Conservation (phyloP, 1,140 invertebrate species). For the Drosophila suzukii region DNA sequence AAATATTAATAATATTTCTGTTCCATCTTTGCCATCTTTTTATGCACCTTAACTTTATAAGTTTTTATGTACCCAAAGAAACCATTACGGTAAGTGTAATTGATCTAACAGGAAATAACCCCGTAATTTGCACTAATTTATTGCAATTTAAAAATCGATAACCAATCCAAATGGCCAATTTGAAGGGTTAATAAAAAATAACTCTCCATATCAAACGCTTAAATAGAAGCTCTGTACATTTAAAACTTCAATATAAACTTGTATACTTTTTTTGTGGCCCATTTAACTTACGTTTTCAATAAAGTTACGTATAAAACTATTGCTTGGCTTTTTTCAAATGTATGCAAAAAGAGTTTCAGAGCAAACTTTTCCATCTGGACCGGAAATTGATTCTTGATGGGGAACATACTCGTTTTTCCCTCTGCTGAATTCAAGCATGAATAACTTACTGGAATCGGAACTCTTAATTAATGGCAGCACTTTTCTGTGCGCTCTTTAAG, state of each 20-base stretch:
- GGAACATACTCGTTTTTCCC: neutral
- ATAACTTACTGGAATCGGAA: constrained; percentile 23
- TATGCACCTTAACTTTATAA: too few relatives aligned
- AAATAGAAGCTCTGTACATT: neutral
- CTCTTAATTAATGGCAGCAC: constrained; percentile 31
- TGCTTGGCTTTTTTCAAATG: neutral
- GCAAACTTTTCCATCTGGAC: neutral
- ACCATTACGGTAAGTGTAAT: neutral
- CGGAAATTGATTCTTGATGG: constrained; percentile 14
- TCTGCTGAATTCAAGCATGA: constrained; percentile 14
- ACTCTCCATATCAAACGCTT: too few relatives aligned
- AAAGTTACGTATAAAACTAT: neutral
- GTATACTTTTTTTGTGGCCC: neutral
- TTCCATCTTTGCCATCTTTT: too few relatives aligned
- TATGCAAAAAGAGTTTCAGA: neutral
- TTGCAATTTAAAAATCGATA: constrained; percentile 3
- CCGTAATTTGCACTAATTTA: neutral
- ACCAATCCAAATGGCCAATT: neutral
- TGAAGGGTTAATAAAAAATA: neutral
- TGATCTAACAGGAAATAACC: neutral
- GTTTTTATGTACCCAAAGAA: too few relatives aligned
- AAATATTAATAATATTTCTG: too few relatives aligned
- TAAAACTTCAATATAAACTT: neutral
- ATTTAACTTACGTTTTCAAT: neutral
- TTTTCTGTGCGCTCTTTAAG: constrained; percentile 24